phyloP scores from a whole-genome alignment of 2,888 invertebrate genomes.

The Pheosia gnoma region DNA sequence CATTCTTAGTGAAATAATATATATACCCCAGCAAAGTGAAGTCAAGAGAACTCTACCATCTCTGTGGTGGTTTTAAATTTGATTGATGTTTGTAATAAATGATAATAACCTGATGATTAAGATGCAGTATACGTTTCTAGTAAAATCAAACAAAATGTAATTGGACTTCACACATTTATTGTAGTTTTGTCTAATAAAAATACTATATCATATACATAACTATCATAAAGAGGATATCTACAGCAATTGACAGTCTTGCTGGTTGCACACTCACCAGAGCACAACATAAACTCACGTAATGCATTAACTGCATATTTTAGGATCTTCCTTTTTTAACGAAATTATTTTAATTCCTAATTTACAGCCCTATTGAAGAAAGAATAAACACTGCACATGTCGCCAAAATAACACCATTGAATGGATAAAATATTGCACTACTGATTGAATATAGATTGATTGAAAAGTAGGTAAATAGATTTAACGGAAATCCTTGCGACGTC shows the following conservation, averaged over 20 bases:
- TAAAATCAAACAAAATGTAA: conserved; percentile 42
- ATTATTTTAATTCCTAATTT: conserved; percentile 67
- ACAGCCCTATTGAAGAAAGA: conserved; percentile 67
- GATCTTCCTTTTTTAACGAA: conserved; percentile 56
- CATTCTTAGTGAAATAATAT: no score
- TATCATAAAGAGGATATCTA: conserved; percentile 79
- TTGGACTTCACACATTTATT: conserved; percentile 84
- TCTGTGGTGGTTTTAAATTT: no score
- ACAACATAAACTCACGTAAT: conserved; percentile 62
- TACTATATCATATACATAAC: conserved; percentile 76
- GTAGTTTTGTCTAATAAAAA: conserved; percentile 84
- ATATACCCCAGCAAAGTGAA: no score
- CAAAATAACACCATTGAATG: conserved; percentile 70
- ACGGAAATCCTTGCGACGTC: conserved; percentile 5
- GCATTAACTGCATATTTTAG: conserved; percentile 52
- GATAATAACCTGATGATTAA: no score
- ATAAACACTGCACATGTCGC: conserved; percentile 58
- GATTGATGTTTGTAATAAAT: no score
- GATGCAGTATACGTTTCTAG: not conserved
- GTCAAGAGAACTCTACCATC: no score
- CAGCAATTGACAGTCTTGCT: conserved; percentile 83
- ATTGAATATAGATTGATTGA: conserved; percentile 31
- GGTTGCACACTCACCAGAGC: conserved; percentile 71
- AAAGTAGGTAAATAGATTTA: no score
- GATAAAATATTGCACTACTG: conserved; percentile 77